Conservation (phyloP, 1,140 invertebrate genomes). For the Brachionus paranguensis region DNA sequence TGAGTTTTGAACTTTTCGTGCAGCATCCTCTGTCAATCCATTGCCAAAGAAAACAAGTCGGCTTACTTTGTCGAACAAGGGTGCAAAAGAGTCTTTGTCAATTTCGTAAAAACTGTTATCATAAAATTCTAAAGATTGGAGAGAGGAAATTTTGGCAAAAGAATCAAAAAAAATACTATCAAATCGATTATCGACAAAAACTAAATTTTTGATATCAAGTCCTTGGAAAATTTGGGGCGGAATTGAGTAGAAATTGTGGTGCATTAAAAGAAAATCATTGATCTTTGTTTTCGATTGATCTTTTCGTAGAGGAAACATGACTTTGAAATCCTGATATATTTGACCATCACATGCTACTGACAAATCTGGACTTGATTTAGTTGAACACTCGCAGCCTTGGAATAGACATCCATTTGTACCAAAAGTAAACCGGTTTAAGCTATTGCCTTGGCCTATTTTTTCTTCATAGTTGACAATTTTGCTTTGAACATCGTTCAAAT, state of each 20-base stretch:
- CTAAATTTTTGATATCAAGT: background rate
- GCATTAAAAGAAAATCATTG: background rate
- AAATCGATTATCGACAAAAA: background rate
- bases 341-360: background rate
- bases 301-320: background rate
- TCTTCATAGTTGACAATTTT: background rate
- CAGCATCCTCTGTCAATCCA: background rate
- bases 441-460: background rate
- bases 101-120: background rate
- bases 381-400: background rate
- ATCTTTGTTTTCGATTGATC: background rate
- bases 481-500: background rate
- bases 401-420: background rate
- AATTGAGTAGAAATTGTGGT: background rate
- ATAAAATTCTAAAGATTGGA: background rate
- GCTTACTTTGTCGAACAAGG: background rate
- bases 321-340: background rate
- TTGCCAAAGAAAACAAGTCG: background rate
- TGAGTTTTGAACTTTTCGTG: background rate
- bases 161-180: background rate
- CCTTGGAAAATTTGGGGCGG: background rate
- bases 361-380: background rate
- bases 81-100: background rate
- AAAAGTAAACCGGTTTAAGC: background rate
- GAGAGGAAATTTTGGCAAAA: background rate